Evolutionary conservation across 2,113 vertebrate genomes (phyloP).

Genomic region (Furnarius figulus): DNA sequence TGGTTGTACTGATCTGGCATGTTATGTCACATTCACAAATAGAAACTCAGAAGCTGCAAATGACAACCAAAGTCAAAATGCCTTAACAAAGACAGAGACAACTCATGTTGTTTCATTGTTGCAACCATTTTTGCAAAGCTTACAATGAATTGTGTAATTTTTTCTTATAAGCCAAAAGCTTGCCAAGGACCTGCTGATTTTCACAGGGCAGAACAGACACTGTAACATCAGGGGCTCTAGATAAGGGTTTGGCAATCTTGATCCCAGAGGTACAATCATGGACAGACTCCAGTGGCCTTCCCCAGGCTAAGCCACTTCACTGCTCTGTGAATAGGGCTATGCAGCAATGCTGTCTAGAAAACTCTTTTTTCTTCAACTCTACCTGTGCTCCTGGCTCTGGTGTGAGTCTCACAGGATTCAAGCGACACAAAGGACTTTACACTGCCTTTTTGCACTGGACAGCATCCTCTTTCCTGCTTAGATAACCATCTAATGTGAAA

Average conservation of each 20-base stretch:
- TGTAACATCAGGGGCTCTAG: not conserved
- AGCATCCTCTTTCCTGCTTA: not conserved
- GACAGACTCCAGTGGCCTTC: not conserved
- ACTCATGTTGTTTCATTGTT: accelerated
- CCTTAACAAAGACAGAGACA: not conserved
- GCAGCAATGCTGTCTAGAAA: not conserved
- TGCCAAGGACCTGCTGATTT: not conserved
- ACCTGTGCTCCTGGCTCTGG: not conserved
- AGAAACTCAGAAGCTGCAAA: not conserved
- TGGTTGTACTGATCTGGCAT: not conserved
- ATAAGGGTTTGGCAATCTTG: not conserved
- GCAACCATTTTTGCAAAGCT: not conserved
- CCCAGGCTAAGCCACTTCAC: not conserved
- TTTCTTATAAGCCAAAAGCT: not conserved
- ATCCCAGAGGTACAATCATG: not conserved
- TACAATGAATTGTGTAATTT: not conserved
- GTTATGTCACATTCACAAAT: not conserved
- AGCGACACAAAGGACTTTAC: not conserved
- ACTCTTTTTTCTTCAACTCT: not conserved
- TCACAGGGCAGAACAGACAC: not conserved
- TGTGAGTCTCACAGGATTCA: not conserved
- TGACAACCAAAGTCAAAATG: not conserved
- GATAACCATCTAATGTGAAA: not conserved
- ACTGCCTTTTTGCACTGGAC: not conserved
- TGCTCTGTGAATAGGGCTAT: not conserved